phyloP scores from a whole-genome alignment of 37 sponge, comb jelly and placozoan genomes.

The Spongia lamella region DNA sequence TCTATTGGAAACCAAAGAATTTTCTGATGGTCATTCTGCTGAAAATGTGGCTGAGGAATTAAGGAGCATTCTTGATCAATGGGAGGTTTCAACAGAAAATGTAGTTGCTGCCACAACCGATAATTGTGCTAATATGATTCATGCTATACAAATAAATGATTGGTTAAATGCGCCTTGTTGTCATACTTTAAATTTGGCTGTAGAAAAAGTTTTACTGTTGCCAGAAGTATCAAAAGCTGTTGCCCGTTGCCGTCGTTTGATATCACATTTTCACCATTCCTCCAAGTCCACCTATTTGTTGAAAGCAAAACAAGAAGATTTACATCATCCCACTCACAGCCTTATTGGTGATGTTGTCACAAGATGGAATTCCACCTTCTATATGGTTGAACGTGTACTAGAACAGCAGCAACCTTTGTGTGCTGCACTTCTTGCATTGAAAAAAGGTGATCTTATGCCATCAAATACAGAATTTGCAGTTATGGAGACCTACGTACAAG shows the following conservation, averaged over 20 bases:
- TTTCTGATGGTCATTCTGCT: constrained; percentile 36
- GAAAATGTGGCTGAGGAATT: constrained; percentile 29
- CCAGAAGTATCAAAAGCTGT: no score
- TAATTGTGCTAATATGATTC: not conserved
- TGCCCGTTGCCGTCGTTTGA: no score
- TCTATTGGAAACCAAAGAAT: constrained; percentile 31
- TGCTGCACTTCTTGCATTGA: no score
- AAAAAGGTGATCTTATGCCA: no score
- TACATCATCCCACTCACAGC: not conserved
- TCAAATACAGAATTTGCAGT: no score
- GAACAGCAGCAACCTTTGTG: no score
- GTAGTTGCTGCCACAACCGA: constrained; percentile 5
- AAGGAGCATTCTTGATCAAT: not conserved
- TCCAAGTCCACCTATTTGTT: constrained; percentile 3
- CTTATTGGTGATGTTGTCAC: constrained; percentile 4
- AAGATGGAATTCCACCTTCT: constrained; percentile 9
- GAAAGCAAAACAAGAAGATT: constrained; percentile 7
- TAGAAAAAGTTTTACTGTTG: no score
- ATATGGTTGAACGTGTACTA: not conserved
- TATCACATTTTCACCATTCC: constrained; percentile 11
- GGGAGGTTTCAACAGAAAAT: not conserved
- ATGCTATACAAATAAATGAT: not conserved
- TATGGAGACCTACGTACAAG: no score
- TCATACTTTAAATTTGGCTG: no score
- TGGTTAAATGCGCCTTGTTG: no score